Conservation (phyloP, 2,797 vertebrate species). For the Microtus californicus region DNA sequence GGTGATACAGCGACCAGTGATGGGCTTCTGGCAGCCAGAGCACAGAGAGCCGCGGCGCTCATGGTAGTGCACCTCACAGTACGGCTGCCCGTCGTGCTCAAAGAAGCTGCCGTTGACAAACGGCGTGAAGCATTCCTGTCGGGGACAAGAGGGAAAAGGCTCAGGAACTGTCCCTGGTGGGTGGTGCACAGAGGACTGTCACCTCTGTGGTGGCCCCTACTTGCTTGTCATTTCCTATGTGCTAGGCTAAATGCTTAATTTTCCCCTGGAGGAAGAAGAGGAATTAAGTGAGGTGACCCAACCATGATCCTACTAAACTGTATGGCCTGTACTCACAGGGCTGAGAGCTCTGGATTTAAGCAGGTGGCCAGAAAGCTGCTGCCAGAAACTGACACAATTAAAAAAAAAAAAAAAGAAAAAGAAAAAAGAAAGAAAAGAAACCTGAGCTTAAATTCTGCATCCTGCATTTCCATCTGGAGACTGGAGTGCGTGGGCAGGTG, state of each 20-base stretch:
- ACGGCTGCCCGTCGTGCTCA: constrained; percentile 97
- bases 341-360: background rate
- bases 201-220: rapidly evolving
- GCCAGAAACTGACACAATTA: background rate
- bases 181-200: rapidly evolving
- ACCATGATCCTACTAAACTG: background rate
- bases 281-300: rapidly evolving
- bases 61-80: constrained; percentile 99
- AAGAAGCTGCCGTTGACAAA: constrained; percentile 99
- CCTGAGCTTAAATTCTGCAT: background rate
- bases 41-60: constrained; percentile 97
- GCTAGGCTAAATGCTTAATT: background rate
- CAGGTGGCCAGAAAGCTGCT: background rate
- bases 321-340: background rate
- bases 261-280: background rate
- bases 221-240: rapidly evolving
- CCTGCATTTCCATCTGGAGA: background rate
- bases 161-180: background rate
- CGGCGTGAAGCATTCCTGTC: constrained; percentile 97
- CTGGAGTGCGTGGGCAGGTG: background rate
- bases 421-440: background rate
- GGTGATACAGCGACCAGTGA: constrained; percentile 98
- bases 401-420: too few species aligned
- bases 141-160: background rate
- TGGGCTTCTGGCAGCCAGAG: constrained; percentile 99